Percentiles rank a stretch among this genome's conserved stretches.
Conservation (phyloP, 1,140 invertebrate species). For the Hycleus cichorii region DNA sequence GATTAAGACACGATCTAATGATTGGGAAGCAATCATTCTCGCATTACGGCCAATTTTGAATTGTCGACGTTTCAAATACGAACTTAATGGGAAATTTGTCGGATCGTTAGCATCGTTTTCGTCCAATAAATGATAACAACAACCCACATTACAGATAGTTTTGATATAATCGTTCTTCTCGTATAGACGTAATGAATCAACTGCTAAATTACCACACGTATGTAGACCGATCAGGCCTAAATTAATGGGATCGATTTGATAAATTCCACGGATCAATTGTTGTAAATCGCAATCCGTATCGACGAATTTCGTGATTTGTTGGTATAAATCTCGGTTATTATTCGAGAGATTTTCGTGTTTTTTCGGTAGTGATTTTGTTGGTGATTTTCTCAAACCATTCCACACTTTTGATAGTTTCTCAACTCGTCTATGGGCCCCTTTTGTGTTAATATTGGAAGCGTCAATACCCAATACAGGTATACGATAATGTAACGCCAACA, state of each 20-base stretch:
- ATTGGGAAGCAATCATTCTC: constrained; percentile 76
- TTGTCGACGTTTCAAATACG: constrained; percentile 47
- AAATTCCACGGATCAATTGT: constrained; percentile 44
- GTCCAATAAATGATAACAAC: constrained; percentile 78
- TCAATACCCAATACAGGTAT: constrained; percentile 74
- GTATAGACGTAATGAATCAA: constrained; percentile 70
- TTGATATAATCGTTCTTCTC: constrained; percentile 47
- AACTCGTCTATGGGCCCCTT: constrained; percentile 55
- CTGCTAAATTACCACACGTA: constrained; percentile 79
- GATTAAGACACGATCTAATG: constrained; percentile 56
- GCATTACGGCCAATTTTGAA: constrained; percentile 65
- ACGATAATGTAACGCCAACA: constrained; percentile 61
- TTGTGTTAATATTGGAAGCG: constrained; percentile 55
- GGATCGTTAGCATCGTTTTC: neutral
- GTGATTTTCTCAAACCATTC: constrained; percentile 38
- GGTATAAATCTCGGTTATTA: constrained; percentile 35
- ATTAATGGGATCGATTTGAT: constrained; percentile 34
- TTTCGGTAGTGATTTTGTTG: constrained; percentile 17
- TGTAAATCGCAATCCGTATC: constrained; percentile 46
- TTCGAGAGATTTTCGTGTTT: constrained; percentile 15
- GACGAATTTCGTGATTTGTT: constrained; percentile 44
- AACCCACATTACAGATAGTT: constrained; percentile 73
- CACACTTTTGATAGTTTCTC: constrained; percentile 51
- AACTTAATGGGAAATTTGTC: constrained; percentile 58
- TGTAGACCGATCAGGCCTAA: constrained; percentile 71